Base-by-base conservation (phyloP, 2,797 vertebrate species). In the Sorex maritimensis region DNA sequence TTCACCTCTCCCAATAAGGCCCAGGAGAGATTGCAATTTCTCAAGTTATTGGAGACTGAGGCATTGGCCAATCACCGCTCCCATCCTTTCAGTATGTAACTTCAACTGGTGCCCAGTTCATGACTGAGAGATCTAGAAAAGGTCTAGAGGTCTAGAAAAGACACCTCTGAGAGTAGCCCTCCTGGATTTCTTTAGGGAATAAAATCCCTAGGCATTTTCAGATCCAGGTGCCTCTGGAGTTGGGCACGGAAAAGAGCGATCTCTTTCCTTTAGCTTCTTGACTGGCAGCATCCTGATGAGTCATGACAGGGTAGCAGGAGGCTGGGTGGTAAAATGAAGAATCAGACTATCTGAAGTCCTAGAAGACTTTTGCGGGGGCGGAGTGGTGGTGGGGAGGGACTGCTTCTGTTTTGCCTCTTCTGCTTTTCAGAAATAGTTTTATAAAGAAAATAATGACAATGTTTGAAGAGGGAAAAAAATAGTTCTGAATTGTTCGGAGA, bases 371-470 rank as follows among this genome's bases (percentile, higher is more conserved):
- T 61, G 34, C 34, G 24, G 68, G 28, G 6, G 23, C 9, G 13
- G 13, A 15, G 15, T 17, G 55, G 55, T 17, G 14, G 19, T 2
- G 15, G 13, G 55, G 19, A 17, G 3, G 55, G 14, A 17, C 55
- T 58, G 15, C 5, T 19, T 17, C 4, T 15, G 8, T 81, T 41
- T 85, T 34, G 41, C 8, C 15, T 63, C 46, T 55, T 68, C 34
- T 63, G 5, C 6, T 78, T 77, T 81, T 69, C 67, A 74, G 65
- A 85, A 93, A 81, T 4, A 58, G 88, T 67, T 65, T 87, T 79
- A 67, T 30, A 69, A 52, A 82, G 17, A 28, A 86, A 52, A 86
- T 72, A 52, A 28, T 7, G 17, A 55, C 52, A 71, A 46, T 69
- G 2, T 63, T 63, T 82, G 30, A 26, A 75, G 19, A 58, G 55